These are phyloP conservation scores for Ovibos moschatus DNA, from an alignment of 2,113 vertebrate genomes.

Conservation along the genomic window DNA sequence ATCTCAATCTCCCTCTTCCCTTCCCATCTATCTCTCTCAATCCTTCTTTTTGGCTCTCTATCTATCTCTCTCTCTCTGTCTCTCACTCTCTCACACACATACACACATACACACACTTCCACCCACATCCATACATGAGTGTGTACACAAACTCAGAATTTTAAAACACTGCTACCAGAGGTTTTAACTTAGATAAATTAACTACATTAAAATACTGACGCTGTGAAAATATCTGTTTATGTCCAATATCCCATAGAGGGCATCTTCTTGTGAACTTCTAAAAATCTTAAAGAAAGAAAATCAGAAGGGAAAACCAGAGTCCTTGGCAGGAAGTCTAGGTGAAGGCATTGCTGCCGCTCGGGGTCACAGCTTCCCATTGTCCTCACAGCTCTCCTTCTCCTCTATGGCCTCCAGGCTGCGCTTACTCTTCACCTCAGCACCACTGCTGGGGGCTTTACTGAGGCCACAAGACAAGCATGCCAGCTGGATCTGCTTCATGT, in stretches of 20 bases:
- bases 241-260: conserved; percentile 66
- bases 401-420: conserved; percentile 83
- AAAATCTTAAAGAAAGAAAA: conserved; percentile 71
- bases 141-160: conserved; percentile 54
- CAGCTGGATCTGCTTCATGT: conserved; percentile 95
- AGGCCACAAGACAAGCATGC: conserved; percentile 93
- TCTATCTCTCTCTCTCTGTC: fast-evolving
- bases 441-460: conserved; percentile 76
- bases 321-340: conserved; percentile 47
- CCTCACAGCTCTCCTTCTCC: conserved; percentile 82
- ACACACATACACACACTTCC: background rate
- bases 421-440: conserved; percentile 77
- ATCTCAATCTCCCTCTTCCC: background rate
- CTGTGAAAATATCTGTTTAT: conserved; percentile 77
- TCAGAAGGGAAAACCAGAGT: conserved; percentile 65
- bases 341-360: fast-evolving
- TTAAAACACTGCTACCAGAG: conserved; percentile 68
- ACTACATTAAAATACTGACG: conserved; percentile 80
- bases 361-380: conserved; percentile 79
- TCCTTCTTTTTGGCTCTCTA: background rate
- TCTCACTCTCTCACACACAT: background rate
- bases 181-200: conserved; percentile 81
- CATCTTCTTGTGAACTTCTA: conserved; percentile 70
- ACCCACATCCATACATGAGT: background rate
- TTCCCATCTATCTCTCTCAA: background rate